These are phyloP conservation scores for Diabrotica virgifera DNA, from an alignment of 1,140 invertebrate species.

Conservation along the genomic window DNA sequence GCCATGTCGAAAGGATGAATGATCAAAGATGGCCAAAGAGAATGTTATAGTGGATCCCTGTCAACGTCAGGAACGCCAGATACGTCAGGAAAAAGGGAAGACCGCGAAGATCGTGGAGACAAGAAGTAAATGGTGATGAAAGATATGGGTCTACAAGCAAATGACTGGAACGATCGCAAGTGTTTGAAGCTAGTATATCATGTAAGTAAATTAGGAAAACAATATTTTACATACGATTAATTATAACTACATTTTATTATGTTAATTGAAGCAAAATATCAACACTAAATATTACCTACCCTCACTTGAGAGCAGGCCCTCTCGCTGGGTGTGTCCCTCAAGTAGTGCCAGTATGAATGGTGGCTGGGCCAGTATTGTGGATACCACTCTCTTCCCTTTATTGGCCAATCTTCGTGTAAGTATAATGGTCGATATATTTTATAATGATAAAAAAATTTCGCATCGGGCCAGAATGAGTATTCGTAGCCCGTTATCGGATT, in stretches of 20 bases:
- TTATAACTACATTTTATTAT: background rate
- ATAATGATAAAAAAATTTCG: conserved; percentile 33
- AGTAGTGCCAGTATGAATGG: conserved; percentile 30
- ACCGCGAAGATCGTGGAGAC: too few relatives aligned
- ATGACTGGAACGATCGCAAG: too few relatives aligned
- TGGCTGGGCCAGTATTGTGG: conserved; percentile 32
- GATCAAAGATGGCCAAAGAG: too few relatives aligned
- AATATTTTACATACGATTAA: background rate
- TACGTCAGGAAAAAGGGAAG: too few relatives aligned
- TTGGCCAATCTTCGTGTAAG: conserved; percentile 28
- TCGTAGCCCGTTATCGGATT: conserved; percentile 28
- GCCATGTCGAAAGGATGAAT: too few relatives aligned
- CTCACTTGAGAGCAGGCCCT: conserved; percentile 25
- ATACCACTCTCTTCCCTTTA: conserved; percentile 28
- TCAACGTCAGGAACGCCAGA: too few relatives aligned
- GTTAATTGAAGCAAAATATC: background rate
- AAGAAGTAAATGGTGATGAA: too few relatives aligned
- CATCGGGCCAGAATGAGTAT: conserved; percentile 34
- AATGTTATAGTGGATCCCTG: too few relatives aligned
- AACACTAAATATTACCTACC: conserved; percentile 17
- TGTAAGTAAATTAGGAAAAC: background rate
- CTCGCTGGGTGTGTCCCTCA: conserved; percentile 30
- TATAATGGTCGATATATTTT: conserved; percentile 33
- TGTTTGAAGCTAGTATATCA: too few relatives aligned
- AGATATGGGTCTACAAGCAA: too few relatives aligned